These are phyloP conservation scores for Lasioglossum pauxillum DNA, from an alignment of 2,888 invertebrate species.

Conservation along the genomic window DNA sequence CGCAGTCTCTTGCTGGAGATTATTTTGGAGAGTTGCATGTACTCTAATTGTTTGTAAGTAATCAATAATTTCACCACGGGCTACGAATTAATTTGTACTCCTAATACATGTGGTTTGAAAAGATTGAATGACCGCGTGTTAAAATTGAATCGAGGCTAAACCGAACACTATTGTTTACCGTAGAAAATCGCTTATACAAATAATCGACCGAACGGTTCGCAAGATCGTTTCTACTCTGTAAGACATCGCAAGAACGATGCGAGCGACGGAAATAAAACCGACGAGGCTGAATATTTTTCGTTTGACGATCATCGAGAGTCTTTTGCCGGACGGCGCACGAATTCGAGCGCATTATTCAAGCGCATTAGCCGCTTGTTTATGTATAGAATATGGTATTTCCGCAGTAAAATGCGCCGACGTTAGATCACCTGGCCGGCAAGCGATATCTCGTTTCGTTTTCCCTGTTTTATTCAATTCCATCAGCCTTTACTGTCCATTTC, in stretches of 20 bases:
- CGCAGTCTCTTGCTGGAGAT: too few relatives aligned
- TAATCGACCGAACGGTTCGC: too few relatives aligned
- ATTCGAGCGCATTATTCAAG: not conserved
- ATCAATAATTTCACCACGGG: too few relatives aligned
- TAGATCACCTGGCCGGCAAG: not conserved
- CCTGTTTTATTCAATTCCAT: conserved; percentile 17
- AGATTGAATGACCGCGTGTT: too few relatives aligned
- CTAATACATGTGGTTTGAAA: too few relatives aligned
- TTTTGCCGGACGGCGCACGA: not conserved
- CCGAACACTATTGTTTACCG: not conserved
- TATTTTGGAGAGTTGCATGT: too few relatives aligned
- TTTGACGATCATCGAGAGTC: not conserved
- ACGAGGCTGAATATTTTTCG: not conserved
- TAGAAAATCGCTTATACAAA: too few relatives aligned
- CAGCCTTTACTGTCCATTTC: not conserved
- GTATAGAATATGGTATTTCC: conserved; percentile 36
- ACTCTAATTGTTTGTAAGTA: too few relatives aligned
- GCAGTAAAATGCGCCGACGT: not conserved
- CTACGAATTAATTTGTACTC: too few relatives aligned
- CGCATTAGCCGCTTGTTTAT: conserved; percentile 33
- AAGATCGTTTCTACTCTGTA: not conserved
- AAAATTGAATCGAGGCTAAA: not conserved
- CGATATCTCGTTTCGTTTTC: not conserved
- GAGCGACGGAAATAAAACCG: too few relatives aligned
- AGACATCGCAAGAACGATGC: too few relatives aligned